Evolutionary conservation across 1,140 invertebrate genomes (phyloP), one percentile per base, ranked within the genome.

Genomic region (Grapholita molesta): DNA sequence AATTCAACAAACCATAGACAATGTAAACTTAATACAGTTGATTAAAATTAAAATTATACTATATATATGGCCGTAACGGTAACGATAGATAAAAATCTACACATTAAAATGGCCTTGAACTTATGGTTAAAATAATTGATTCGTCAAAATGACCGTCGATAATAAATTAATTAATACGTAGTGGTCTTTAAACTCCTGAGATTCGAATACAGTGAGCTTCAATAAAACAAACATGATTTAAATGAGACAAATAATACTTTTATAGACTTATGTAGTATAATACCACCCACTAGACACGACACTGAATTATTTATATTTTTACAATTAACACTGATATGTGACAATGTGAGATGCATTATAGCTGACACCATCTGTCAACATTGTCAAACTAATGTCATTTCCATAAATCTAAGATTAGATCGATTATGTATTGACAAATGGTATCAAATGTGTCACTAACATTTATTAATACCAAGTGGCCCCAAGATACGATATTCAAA

Each of bases 221-320:
- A 65, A 64, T 73, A 73, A 72, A 66, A 21, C 7, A 42, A 42
- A 42, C n/a, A 18, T 57, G 32, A 33, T 15, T 64, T 24, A 64
- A 69, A 21, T 35, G 12, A 28, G 11, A 28, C 23, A 48, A 64
- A 33, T 5, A 11, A 32, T 25, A 69, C 12, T 53, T 32, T 73
- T 57, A 68, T 70, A 33, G 21, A 70, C 33, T 70, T 71, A 73
- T 55, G 0, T 21, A 48, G 18, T 64, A 65, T 68, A 76, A 66
- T 25, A 68, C 85, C 85, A 89, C 86, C 84, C 83, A 85, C 80
- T 87, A 84, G 85, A 90, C 86, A 90, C 83, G 83, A 88, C 85
- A 77, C 70, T 73, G 66, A 77, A 69, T 71, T 76, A 74, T 71
- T 74, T 78, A 53, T 73, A 76, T 82, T 84, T 80, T 78, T 83